A percentile compares a stretch with the other conserved stretches of the same genome.
These are phyloP conservation scores for Peromyscus californicus DNA, from an alignment of 2,113 vertebrate genomes.

Conservation along the genomic window DNA sequence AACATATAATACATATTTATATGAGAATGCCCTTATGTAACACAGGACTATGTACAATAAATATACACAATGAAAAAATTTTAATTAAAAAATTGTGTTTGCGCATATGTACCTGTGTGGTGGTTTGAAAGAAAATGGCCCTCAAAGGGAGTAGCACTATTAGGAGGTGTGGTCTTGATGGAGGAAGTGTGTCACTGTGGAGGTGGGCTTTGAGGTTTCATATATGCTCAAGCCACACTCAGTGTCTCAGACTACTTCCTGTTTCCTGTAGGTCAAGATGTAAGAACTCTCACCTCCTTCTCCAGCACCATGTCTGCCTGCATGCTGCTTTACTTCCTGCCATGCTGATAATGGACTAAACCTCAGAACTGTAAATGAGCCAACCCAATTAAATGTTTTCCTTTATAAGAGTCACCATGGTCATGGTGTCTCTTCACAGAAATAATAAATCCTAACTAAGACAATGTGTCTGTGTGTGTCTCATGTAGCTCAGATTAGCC, in stretches of 20 bases:
- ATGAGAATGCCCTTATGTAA: not conserved
- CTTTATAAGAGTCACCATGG: not conserved
- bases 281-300: not conserved
- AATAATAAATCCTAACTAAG: too few species aligned
- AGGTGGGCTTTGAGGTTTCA: not conserved
- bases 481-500: not conserved
- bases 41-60: not conserved
- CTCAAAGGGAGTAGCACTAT: not conserved
- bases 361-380: not conserved
- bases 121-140: not conserved
- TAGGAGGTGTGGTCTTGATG: not conserved
- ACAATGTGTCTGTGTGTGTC: too few species aligned
- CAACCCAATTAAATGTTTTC: not conserved
- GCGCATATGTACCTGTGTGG: not conserved
- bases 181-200: not conserved
- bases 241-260: not conserved
- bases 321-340: not conserved
- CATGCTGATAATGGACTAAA: not conserved
- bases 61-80: not conserved
- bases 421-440: too few species aligned
- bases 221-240: not conserved
- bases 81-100: not conserved
- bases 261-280: not conserved
- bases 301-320: not conserved
- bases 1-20: not conserved